Percentiles rank a stretch among this genome's conserved stretches.
Conservation (phyloP, 2,888 invertebrate genomes). For the Rotaria macrura region DNA sequence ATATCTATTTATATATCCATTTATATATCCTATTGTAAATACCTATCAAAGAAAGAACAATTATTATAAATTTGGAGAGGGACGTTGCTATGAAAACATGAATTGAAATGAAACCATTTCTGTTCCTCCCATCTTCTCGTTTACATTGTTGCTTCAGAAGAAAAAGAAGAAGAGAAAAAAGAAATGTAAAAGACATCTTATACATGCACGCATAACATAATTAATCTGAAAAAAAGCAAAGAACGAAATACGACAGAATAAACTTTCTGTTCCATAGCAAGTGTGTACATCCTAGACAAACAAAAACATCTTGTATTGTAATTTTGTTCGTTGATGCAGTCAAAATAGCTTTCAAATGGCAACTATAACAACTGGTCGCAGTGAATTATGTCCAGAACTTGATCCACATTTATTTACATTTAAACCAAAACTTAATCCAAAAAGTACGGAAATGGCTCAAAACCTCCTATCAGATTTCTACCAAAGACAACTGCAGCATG, state of each 20-base stretch:
- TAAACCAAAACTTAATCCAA: slow-evolving; percentile 29
- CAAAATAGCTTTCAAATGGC: background rate
- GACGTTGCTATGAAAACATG: background rate
- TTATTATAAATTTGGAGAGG: background rate
- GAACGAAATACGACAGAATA: background rate
- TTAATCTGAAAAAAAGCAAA: background rate
- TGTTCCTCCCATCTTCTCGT: background rate
- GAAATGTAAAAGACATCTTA: background rate
- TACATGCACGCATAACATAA: background rate
- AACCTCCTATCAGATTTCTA: slow-evolving; percentile 8
- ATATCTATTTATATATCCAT: too few species aligned
- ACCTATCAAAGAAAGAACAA: too few species aligned
- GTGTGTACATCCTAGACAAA: background rate
- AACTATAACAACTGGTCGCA: background rate
- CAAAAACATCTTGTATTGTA: background rate
- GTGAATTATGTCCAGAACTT: slow-evolving; percentile 32
- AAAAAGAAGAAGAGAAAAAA: background rate
- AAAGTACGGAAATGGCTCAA: background rate
- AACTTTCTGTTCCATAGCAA: background rate
- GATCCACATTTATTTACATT: slow-evolving; percentile 40
- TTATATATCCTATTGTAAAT: too few species aligned
- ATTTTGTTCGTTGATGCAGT: background rate
- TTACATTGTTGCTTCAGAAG: background rate
- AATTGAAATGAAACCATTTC: background rate
- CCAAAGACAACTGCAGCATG: slow-evolving; percentile 21